Base-by-base conservation (phyloP, 2,797 vertebrate genomes). In the Tadarida brasiliensis region DNA sequence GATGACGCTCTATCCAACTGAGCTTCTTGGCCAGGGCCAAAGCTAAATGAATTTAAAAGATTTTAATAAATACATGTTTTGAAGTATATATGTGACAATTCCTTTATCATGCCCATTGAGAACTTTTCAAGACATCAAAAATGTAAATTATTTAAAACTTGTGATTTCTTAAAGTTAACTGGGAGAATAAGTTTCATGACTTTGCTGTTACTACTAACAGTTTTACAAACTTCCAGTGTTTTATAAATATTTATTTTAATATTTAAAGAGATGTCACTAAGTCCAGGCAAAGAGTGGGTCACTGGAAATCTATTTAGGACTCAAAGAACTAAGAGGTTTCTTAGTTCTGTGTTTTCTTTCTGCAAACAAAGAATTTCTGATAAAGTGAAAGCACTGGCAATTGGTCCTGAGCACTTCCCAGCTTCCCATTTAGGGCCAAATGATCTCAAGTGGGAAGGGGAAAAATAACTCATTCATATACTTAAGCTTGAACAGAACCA, bases 111-210 rank as follows among this genome's bases (percentile, higher is more conserved):
- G 39, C 54, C 80, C 56, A 89, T 82, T 70, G 94, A 94, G 82
- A 97, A 92, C 92, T 93, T 96, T 96, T 90, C 88, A 89, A 97
- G 94, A 7, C 56, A 96, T 87, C 44, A 94, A 93, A 30, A 96
- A 89, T 77, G 85, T 93, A 96, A 47, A 84, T 95, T 96, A 39
- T 93, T 74, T 95, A 96, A 95, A 97, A 35, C 26, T 88, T 94
- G 19, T 19, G 57, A 82, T 96, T 94, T 97, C 96, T 95, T 73
- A 83, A 96, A 94, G 11, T 88, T 91, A 89, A 84, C 86, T 78
- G 5, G 67, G 78, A 95, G 63, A 82, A 70, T 2, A 84, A 68
- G 28, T 61, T 19, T 5, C 9, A 22, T 44, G 20, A 33, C 3
- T 56, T 44, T 47, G 7, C 39, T 71, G 33, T 78, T 87, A 85